Conservation (phyloP, 2,113 vertebrate genomes). For the Budorcas taxicolor region DNA sequence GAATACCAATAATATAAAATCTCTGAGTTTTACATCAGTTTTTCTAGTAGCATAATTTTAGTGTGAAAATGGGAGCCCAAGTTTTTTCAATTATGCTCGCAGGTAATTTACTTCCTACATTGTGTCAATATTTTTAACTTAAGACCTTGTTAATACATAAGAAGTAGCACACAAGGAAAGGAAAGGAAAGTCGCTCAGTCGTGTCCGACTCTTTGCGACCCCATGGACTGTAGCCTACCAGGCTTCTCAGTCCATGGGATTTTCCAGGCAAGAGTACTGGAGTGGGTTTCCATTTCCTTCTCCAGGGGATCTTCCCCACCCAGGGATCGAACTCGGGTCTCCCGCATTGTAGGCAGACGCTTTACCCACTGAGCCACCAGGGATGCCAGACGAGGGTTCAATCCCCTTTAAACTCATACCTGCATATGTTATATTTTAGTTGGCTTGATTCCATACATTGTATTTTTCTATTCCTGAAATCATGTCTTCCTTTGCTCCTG, state of each 20-base stretch:
- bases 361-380: too few species aligned
- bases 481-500: conserved; percentile 40
- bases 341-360: too few species aligned
- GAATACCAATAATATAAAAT: neutral
- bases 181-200: too few species aligned
- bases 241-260: too few species aligned
- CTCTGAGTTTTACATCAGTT: neutral
- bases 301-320: too few species aligned
- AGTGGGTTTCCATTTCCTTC: too few species aligned
- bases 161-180: neutral
- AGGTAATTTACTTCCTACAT: neutral
- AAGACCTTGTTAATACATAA: conserved; percentile 14
- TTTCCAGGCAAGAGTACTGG: too few species aligned
- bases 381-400: too few species aligned
- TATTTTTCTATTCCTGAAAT: conserved; percentile 24
- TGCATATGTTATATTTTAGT: conserved; percentile 1
- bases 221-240: too few species aligned
- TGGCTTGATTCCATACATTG: neutral
- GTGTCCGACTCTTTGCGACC: too few species aligned
- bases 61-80: neutral
- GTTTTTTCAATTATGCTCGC: neutral
- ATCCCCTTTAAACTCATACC: conserved; percentile 18
- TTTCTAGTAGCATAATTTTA: neutral
- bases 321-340: too few species aligned
- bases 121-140: neutral